A percentile compares a stretch with the other conserved stretches of the same genome.
phyloP scores from a whole-genome alignment of 2,888 invertebrate species.

The Caenorhabditis sp. region DNA sequence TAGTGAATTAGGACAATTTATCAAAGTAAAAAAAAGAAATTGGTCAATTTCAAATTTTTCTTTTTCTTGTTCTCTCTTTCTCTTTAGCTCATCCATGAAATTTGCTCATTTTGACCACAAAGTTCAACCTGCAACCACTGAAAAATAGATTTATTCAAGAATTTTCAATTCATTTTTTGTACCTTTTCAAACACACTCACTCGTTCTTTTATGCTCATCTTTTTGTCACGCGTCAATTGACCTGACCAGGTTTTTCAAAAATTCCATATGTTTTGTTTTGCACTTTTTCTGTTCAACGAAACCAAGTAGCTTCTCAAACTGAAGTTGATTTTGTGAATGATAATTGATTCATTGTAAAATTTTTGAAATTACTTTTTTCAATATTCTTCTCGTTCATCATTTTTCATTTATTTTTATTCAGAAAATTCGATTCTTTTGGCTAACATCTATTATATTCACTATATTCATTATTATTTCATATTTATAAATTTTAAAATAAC shows the following conservation, averaged over 20 bases:
- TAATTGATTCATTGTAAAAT: no score
- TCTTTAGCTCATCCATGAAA: not conserved
- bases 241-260: not conserved
- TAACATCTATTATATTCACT: not conserved
- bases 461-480: not conserved
- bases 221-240: not conserved
- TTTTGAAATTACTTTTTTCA: not conserved
- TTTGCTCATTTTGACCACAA: not conserved
- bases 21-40: constrained; percentile 15
- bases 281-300: not conserved
- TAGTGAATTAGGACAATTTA: constrained; percentile 11
- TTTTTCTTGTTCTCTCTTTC: not conserved
- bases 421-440: not conserved
- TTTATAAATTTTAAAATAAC: not conserved
- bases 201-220: not conserved
- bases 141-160: not conserved
- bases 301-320: no score
- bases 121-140: no score
- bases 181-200: not conserved
- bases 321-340: no score
- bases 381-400: not conserved
- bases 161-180: not conserved
- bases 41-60: constrained; percentile 2
- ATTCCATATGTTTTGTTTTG: not conserved
- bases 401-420: not conserved